These are phyloP conservation scores for Strigops habroptila DNA, from an alignment of 2,113 vertebrate species.

Conservation along the genomic window DNA sequence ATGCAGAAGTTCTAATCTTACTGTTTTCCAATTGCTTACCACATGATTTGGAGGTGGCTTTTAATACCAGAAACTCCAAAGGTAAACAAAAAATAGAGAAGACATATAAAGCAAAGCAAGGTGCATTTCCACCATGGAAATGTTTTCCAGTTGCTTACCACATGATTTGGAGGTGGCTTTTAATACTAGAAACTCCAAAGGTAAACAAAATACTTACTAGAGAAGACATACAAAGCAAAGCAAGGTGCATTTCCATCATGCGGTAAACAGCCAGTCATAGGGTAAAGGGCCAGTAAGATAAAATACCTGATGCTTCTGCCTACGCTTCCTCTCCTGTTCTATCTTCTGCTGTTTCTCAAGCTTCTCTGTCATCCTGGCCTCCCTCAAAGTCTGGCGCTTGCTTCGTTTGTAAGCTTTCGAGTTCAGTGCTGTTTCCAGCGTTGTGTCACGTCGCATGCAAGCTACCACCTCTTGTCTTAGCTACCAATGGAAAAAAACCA, in stretches of 20 bases:
- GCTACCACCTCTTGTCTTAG: slow-evolving; percentile 96
- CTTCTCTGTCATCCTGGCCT: slow-evolving; percentile 97
- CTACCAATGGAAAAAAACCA: slow-evolving; percentile 61
- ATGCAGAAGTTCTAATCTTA: neutral
- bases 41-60: neutral
- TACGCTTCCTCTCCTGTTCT: slow-evolving; percentile 94
- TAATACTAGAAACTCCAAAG: neutral
- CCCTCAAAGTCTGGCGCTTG: slow-evolving; percentile 93
- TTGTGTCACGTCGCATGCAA: slow-evolving; percentile 95
- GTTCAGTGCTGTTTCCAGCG: slow-evolving; percentile 94
- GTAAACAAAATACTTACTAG: neutral
- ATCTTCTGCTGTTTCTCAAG: slow-evolving; percentile 99
- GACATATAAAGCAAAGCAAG: neutral
- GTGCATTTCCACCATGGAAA: neutral
- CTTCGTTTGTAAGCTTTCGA: slow-evolving; percentile 97
- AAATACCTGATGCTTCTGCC: slow-evolving; percentile 96
- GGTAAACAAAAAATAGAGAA: neutral
- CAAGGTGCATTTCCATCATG: neutral
- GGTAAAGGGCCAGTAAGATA: neutral
- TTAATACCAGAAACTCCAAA: neutral
- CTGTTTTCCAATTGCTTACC: neutral
- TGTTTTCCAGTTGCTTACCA: neutral
- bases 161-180: neutral
- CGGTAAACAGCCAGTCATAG: neutral
- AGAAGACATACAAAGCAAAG: neutral